These are phyloP conservation scores for Saturnia japonica DNA, from an alignment of 2,888 invertebrate genomes.

Conservation along the genomic window DNA sequence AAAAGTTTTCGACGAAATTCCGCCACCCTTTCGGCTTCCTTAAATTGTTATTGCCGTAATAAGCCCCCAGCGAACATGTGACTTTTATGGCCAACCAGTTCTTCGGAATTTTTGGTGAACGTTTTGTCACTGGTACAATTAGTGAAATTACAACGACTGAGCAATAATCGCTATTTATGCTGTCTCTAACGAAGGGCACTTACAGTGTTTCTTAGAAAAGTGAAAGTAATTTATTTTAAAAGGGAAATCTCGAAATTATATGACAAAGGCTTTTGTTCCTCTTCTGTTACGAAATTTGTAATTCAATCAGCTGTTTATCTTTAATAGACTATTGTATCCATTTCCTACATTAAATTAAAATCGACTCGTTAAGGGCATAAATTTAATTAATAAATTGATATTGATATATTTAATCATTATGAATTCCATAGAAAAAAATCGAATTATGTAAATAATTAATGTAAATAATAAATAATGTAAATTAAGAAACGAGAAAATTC, in stretches of 20 bases:
- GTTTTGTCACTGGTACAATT: slow-evolving; percentile 72
- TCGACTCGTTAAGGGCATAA: neutral
- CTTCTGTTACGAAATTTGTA: neutral
- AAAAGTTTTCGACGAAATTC: slow-evolving; percentile 76
- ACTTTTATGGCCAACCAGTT: slow-evolving; percentile 75
- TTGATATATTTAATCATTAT: neutral
- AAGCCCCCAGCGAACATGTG: slow-evolving; percentile 74
- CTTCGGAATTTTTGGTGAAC: slow-evolving; percentile 67
- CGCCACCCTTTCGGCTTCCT: slow-evolving; percentile 78
- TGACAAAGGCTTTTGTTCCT: neutral
- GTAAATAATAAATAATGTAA: too few relatives aligned
- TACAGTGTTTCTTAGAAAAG: slow-evolving; percentile 13
- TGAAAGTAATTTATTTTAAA: slow-evolving; percentile 8
- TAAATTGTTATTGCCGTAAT: slow-evolving; percentile 80
- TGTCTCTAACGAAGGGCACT: slow-evolving; percentile 3
- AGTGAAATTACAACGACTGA: slow-evolving; percentile 47
- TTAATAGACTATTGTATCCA: neutral
- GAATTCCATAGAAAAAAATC: neutral
- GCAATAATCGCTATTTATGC: slow-evolving; percentile 54
- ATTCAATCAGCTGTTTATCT: neutral
- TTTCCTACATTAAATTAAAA: neutral
- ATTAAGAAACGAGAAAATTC: neutral
- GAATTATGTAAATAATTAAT: neutral
- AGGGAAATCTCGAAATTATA: neutral
- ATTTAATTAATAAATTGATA: neutral